Evolutionary conservation across 2,888 invertebrate species (phyloP).

Genomic region (Yponomeuta evonymella): DNA sequence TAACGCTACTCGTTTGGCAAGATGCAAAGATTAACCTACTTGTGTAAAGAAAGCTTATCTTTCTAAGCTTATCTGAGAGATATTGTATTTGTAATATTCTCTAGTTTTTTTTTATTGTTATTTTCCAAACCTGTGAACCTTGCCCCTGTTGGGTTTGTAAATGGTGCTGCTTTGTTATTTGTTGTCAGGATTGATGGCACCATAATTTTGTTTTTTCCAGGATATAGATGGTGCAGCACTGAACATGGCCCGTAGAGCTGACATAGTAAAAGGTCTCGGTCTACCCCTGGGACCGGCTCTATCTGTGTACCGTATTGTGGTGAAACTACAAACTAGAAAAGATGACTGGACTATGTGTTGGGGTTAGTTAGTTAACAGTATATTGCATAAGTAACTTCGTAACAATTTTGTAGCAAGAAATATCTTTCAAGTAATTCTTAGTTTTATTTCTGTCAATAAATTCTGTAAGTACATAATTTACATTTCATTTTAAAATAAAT

Average conservation of each 20-base stretch:
- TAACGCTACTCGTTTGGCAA: no score
- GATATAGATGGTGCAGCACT: constrained; percentile 95
- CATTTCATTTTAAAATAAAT: constrained; percentile 21
- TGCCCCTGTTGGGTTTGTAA: no score
- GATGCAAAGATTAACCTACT: no score
- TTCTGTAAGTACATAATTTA: constrained; percentile 26
- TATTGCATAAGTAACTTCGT: no score
- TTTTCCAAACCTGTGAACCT: no score
- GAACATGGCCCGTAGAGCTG: constrained; percentile 87
- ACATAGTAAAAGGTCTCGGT: constrained; percentile 88
- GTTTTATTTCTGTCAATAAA: constrained; percentile 1
- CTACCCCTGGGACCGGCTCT: constrained; percentile 92
- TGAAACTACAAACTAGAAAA: constrained; percentile 86
- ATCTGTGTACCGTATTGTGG: constrained; percentile 87
- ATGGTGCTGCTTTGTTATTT: no score
- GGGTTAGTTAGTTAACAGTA: constrained; percentile 62
- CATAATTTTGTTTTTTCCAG: constrained; percentile 54
- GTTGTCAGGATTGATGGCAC: not conserved
- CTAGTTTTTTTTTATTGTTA: no score
- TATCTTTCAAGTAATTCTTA: not conserved
- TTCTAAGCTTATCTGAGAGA: no score
- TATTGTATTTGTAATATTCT: no score
- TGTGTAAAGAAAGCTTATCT: no score
- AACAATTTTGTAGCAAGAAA: no score
- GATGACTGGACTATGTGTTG: constrained; percentile 84